A percentile compares a stretch with the other conserved stretches of the same genome.
Evolutionary conservation across 2,888 invertebrate genomes (phyloP).

Genomic region (Crioceris asparagi): DNA sequence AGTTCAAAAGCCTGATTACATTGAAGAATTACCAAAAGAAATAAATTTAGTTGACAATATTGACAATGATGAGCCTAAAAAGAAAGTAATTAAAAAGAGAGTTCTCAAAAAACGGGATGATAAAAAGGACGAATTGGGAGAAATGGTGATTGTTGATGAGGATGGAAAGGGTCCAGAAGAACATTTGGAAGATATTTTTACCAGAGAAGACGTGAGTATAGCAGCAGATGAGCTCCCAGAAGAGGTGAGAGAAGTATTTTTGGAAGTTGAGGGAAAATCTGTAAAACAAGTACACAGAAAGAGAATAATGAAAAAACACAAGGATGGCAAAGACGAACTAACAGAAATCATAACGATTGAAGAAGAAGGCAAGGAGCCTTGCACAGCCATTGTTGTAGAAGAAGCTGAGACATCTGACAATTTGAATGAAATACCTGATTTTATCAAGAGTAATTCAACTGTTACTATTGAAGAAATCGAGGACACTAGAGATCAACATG

Average conservation of each 20-base stretch:
- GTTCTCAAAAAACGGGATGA: conserved; percentile 28
- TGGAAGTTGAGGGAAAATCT: conserved; percentile 2
- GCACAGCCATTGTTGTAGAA: conserved; percentile 27
- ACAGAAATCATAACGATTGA: conserved; percentile 31
- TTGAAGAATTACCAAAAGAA: conserved; percentile 32
- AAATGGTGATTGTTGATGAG: conserved; percentile 30
- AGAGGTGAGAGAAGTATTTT: background rate
- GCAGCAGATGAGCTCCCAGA: conserved; percentile 22
- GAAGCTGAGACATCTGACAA: conserved; percentile 18
- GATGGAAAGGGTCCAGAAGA: conserved; percentile 26
- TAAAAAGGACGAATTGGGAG: conserved; percentile 32
- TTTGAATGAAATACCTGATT: too few relatives aligned
- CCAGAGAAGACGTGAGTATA: conserved; percentile 25
- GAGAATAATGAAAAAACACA: conserved; percentile 26
- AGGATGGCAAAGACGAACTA: conserved; percentile 27
- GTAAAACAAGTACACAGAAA: conserved; percentile 29
- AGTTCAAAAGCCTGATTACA: conserved; percentile 8
- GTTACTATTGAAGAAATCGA: conserved; percentile 36
- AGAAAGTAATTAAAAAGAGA: conserved; percentile 20
- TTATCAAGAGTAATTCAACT: too few relatives aligned
- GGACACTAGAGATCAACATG: conserved; percentile 21
- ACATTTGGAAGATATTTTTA: too few relatives aligned
- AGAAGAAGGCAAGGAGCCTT: conserved; percentile 28
- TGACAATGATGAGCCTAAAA: conserved; percentile 19
- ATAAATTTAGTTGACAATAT: conserved; percentile 17